Conservation (phyloP, 2,797 vertebrate genomes). For the Ibycter americanus region DNA sequence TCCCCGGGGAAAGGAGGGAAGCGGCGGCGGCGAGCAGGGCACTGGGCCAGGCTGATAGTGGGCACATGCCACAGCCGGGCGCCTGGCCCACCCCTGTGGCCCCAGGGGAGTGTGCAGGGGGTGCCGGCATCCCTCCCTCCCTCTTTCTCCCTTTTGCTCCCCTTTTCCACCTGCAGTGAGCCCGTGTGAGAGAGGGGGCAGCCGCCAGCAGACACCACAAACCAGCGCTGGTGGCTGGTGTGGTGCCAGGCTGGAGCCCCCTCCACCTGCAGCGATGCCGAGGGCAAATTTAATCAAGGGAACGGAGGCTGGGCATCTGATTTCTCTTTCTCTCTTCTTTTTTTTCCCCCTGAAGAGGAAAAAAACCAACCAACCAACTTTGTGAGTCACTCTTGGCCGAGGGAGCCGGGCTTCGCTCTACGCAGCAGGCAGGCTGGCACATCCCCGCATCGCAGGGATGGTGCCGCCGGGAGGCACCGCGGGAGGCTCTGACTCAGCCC, state of each 20-base stretch:
- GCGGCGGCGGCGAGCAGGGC: neutral
- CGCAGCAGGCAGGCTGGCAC: neutral
- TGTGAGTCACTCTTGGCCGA: constrained; percentile 5
- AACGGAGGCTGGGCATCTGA: neutral
- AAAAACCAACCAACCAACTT: constrained; percentile 1
- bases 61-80: neutral
- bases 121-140: neutral
- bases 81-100: neutral
- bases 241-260: neutral
- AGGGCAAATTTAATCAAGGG: neutral
- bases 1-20: neutral
- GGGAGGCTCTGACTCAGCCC: neutral
- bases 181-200: neutral
- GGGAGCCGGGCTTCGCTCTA: neutral
- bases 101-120: neutral
- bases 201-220: neutral
- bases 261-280: neutral
- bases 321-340: neutral
- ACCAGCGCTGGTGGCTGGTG: neutral
- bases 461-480: neutral
- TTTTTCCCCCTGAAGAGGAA: neutral
- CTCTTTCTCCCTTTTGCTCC: neutral
- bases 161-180: neutral
- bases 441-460: neutral
- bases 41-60: neutral